phyloP scores from a whole-genome alignment of 2,888 invertebrate species.

The Ectropis crepuscularia region DNA sequence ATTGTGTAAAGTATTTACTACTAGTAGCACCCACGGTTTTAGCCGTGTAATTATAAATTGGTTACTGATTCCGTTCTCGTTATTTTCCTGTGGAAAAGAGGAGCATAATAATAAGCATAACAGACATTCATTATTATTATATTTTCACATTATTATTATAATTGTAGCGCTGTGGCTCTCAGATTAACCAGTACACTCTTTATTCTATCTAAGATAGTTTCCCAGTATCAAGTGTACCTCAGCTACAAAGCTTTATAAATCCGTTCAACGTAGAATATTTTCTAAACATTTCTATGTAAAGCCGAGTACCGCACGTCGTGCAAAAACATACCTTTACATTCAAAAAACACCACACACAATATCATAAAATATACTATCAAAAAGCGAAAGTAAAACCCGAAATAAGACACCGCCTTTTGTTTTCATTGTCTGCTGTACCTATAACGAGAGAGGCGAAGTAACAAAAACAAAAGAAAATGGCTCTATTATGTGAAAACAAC shows the following conservation, averaged over 20 bases:
- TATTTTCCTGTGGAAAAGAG: too few relatives aligned
- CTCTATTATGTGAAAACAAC: conserved; percentile 85
- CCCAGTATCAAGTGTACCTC: not conserved
- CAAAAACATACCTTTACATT: conserved; percentile 49
- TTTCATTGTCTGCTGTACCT: conserved; percentile 80
- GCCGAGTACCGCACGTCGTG: conserved; percentile 24
- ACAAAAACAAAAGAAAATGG: conserved; percentile 85
- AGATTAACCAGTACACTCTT: too few relatives aligned
- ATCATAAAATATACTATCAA: conserved; percentile 61
- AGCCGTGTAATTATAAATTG: too few relatives aligned
- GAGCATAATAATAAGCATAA: too few relatives aligned
- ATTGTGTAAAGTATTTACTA: too few relatives aligned
- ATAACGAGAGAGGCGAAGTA: conserved; percentile 75
- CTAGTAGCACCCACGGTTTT: too few relatives aligned
- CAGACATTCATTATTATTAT: too few relatives aligned
- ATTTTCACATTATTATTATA: too few relatives aligned
- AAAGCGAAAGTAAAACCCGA: conserved; percentile 67
- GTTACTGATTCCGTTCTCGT: too few relatives aligned
- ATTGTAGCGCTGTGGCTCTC: too few relatives aligned
- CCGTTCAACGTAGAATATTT: conserved; percentile 26
- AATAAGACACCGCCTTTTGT: conserved; percentile 80
- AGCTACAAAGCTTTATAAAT: conserved; percentile 27
- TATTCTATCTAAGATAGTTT: not conserved
- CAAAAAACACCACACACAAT: conserved; percentile 52
- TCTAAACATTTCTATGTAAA: conserved; percentile 32